Base-by-base conservation (phyloP, 2,113 vertebrate genomes). In the Petromus typicus region DNA sequence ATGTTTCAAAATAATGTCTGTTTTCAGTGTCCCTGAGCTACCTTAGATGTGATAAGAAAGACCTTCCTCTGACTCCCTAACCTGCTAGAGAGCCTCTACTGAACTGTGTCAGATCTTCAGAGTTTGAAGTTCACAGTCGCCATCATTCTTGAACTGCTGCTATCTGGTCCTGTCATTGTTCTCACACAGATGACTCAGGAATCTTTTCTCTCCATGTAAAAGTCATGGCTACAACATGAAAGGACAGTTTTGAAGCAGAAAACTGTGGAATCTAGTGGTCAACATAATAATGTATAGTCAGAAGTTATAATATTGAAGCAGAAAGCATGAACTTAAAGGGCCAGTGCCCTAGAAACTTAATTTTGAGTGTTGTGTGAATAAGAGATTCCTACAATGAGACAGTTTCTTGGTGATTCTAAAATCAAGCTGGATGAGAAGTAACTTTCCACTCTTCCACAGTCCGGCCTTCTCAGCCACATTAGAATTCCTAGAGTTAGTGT, bases 401-500 rank as follows among this genome's bases (percentile, higher is more conserved):
- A 61, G 22, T 71, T 67, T 57, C 78, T 85, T 64, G 7, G 48
- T 78, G 27, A 64, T 78, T 86, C 30, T 56, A 66, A 79, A 63
- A 73, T 93, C 37, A 91, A 78, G 16, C 51, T 80, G 10, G 25
- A 76, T 78, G 84, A 5, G 25, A 93, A 86, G 43, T 27, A 78
- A 34, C 30, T 64, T 8, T 2, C 25, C 76, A 13, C 51, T 23
- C 90, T 90, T 94, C 89, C n/a, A 91, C 1, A 94, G 83, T 22
- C 56, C 64, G 30, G 30, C 0, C 63, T 37, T 56, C 90, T 92
- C 84, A 34, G 37, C 54, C 25, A 8, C 43, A 86, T 82, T 63
- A 71, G 67, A 85, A 93, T 92, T 69, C 59, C 66, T 90, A 76
- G 87, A 90, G 93, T 97, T 86, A 90, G 96, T 66, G 69, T 57